A percentile compares a stretch with the other conserved stretches of the same genome.
phyloP scores from a whole-genome alignment of 2,797 vertebrate species.

The Garrulus glandarius region DNA sequence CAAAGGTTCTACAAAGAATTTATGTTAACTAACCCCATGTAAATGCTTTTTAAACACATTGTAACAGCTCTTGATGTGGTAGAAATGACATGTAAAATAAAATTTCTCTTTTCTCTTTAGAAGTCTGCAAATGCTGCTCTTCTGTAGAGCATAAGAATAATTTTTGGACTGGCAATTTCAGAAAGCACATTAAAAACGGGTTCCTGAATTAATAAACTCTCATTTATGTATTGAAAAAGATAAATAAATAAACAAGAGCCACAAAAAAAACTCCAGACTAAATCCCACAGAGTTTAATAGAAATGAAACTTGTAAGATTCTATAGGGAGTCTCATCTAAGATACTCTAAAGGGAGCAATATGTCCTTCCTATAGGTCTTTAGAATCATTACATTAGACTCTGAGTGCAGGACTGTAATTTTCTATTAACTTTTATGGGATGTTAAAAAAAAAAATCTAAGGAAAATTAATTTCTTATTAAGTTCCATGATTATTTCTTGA shows the following conservation, averaged over 20 bases:
- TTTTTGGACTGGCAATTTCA: neutral
- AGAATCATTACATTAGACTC: neutral
- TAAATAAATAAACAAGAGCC: neutral
- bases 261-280: neutral
- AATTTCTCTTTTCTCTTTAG: neutral
- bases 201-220: neutral
- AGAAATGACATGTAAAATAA: neutral
- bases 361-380: neutral
- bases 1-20: neutral
- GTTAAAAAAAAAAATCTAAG: neutral
- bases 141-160: neutral
- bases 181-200: neutral
- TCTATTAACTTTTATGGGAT: conserved; percentile 16
- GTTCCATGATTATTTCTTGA: neutral
- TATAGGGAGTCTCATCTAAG: neutral
- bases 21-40: neutral
- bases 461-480: conserved; percentile 22
- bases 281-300: neutral
- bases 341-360: neutral
- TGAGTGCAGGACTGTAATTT: neutral
- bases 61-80: neutral
- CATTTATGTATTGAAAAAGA: neutral
- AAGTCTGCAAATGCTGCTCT: neutral
- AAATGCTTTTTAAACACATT: neutral
- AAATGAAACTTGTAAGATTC: neutral